phyloP scores from a whole-genome alignment of 2,113 vertebrate genomes.

The Menidia beryllina region DNA sequence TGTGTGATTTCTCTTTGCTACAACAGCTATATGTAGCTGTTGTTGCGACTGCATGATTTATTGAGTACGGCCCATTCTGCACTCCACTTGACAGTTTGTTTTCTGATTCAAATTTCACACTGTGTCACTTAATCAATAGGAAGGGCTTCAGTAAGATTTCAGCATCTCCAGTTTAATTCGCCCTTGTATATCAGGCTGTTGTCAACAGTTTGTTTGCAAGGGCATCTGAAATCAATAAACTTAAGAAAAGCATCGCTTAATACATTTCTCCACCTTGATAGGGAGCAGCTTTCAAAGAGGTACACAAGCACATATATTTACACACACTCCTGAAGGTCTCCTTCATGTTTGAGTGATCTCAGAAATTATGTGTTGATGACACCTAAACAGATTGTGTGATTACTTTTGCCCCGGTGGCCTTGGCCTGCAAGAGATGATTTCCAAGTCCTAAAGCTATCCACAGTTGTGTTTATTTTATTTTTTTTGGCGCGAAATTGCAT shows the following conservation, averaged over 20 bases:
- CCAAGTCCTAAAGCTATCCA: slow-evolving; percentile 34
- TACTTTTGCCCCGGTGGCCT: slow-evolving; percentile 71
- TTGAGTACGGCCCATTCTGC: neutral
- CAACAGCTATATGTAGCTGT: neutral
- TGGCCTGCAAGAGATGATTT: slow-evolving; percentile 59
- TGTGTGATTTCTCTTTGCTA: neutral
- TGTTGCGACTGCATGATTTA: neutral
- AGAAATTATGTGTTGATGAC: slow-evolving; percentile 75
- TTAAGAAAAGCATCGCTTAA: slow-evolving; percentile 54
- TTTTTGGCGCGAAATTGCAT: slow-evolving; percentile 23
- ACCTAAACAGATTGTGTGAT: slow-evolving; percentile 76
- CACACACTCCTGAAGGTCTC: slow-evolving; percentile 74
- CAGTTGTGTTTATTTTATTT: no score
- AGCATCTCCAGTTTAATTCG: slow-evolving; percentile 18
- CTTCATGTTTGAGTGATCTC: slow-evolving; percentile 74
- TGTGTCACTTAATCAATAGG: slow-evolving; percentile 1
- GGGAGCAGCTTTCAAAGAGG: slow-evolving; percentile 41
- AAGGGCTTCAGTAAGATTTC: slow-evolving; percentile 3
- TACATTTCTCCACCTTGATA: slow-evolving; percentile 58
- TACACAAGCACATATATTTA: slow-evolving; percentile 12
- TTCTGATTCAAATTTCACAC: neutral
- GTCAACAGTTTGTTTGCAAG: slow-evolving; percentile 68
- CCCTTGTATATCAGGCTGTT: slow-evolving; percentile 33
- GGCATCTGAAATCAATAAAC: slow-evolving; percentile 63
- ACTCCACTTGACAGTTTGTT: neutral